Evolutionary conservation across 35 echinoderm and acorn worm species (phyloP).

Genomic region (Ophioderma brevispina): DNA sequence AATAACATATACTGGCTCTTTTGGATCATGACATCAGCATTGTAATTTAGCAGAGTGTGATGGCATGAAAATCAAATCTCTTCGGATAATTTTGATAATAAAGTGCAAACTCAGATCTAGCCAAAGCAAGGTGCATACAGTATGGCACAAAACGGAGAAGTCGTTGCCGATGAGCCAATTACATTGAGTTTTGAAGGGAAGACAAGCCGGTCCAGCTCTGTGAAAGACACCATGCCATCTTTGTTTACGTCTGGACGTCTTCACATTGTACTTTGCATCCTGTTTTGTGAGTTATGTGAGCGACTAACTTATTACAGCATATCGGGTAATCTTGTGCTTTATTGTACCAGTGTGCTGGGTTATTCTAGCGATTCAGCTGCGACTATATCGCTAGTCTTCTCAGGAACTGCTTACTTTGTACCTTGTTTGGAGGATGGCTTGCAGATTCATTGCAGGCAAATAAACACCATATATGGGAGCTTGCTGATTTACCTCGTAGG

Average conservation of each 20-base stretch:
- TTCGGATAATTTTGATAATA: too few relatives aligned
- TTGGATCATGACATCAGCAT: too few relatives aligned
- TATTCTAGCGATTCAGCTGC: slow-evolving; percentile 59
- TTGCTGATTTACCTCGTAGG: slow-evolving; percentile 83
- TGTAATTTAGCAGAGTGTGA: too few relatives aligned
- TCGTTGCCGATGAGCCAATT: too few relatives aligned
- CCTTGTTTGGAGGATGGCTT: slow-evolving; percentile 90
- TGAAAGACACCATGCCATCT: neutral
- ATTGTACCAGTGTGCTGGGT: slow-evolving; percentile 71
- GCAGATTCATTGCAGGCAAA: slow-evolving; percentile 91
- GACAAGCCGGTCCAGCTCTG: neutral
- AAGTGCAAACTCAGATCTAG: too few relatives aligned
- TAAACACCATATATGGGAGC: slow-evolving; percentile 92
- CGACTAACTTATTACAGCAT: slow-evolving; percentile 94
- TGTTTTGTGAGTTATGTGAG: slow-evolving; percentile 91
- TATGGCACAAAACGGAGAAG: too few relatives aligned
- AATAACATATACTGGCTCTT: too few relatives aligned
- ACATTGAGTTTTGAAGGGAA: neutral
- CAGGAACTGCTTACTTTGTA: slow-evolving; percentile 89
- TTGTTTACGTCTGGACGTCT: slow-evolving; percentile 33
- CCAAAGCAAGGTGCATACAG: too few relatives aligned
- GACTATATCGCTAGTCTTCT: slow-evolving; percentile 65
- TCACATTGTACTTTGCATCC: slow-evolving; percentile 74
- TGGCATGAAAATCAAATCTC: too few relatives aligned
- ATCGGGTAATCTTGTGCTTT: slow-evolving; percentile 82